Base-by-base conservation (phyloP, 2,888 invertebrate genomes). In the Eremobia ochroleuca region DNA sequence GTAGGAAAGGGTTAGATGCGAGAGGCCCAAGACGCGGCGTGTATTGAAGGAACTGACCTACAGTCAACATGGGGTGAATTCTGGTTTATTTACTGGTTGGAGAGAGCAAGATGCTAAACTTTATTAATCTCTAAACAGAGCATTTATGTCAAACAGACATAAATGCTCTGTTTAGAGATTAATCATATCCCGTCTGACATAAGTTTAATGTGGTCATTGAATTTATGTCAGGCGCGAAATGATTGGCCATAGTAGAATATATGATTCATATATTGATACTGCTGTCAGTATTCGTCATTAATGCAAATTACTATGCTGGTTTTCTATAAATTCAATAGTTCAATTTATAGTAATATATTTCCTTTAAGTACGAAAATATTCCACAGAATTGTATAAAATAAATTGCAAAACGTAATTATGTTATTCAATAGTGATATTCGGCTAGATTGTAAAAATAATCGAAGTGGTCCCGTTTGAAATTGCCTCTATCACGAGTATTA, bases 341-440 rank as follows among this genome's bases (percentile, higher is more conserved):
- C 31, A 66, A 46, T 13, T 28, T 6, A 43, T 28, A 25, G 13
- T 13, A 43, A 3, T 43, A 34, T 21, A 9, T 28, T 66, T 21
- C 4, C 13, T 66, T 21, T 66, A 21, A 3, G 28, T 13, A 21
- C 28, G 13, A 46, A 66, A 31, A 13, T 15, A 25, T 46, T 46
- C 25, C 8, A 31, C n/a, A 18, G 4, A 37, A n/a, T 31, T 25
- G 25, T 25, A 46, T 34, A 28, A 46, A 74, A 37, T 28, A 2
- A 46, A 46, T 18, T 67, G 15, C 31, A 34, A 68, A 67, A 18
- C 25, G 46, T 73, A 71, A 49, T 61, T 46, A 28, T 40, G 49
- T 31, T 6, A 18, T 28, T 49, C 13, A 13, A 61, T 31, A 75
- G 25, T 49, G 8, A 49, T 46, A 31, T 1, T 25, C 1, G 4